These are phyloP conservation scores for Microcebus murinus DNA, from an alignment of 2,113 vertebrate genomes.

Conservation along the genomic window DNA sequence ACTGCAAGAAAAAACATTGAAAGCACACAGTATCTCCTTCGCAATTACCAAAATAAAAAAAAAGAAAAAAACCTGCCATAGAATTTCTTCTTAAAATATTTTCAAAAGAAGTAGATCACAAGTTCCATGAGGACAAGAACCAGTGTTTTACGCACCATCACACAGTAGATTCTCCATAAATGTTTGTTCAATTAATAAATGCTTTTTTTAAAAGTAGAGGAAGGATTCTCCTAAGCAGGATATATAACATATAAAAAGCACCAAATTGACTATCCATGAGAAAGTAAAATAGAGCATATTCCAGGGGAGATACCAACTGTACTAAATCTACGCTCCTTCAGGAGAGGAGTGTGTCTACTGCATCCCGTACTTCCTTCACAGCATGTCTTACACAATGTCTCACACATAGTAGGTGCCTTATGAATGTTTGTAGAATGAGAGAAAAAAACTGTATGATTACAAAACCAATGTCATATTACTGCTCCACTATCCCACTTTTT, in stretches of 20 bases:
- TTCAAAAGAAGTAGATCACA: neutral
- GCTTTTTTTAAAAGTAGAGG: neutral
- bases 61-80: neutral
- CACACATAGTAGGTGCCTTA: neutral
- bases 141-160: neutral
- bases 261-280: neutral
- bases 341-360: neutral
- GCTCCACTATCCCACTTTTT: neutral
- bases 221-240: neutral
- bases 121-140: neutral
- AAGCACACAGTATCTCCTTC: neutral
- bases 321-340: neutral
- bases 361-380: neutral
- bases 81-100: slow-evolving; percentile 14
- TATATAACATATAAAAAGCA: neutral
- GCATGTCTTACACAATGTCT: neutral
- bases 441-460: neutral
- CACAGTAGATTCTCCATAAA: neutral
- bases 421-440: neutral
- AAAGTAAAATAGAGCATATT: neutral
- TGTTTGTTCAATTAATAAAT: slow-evolving; percentile 3
- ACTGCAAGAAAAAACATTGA: neutral
- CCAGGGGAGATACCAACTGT: neutral
- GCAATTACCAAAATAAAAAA: neutral
- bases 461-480: slow-evolving; percentile 28